Percentiles rank a stretch among this genome's conserved stretches.
These are phyloP conservation scores for Venusia cambrica DNA, from an alignment of 2,888 invertebrate species.

Conservation along the genomic window DNA sequence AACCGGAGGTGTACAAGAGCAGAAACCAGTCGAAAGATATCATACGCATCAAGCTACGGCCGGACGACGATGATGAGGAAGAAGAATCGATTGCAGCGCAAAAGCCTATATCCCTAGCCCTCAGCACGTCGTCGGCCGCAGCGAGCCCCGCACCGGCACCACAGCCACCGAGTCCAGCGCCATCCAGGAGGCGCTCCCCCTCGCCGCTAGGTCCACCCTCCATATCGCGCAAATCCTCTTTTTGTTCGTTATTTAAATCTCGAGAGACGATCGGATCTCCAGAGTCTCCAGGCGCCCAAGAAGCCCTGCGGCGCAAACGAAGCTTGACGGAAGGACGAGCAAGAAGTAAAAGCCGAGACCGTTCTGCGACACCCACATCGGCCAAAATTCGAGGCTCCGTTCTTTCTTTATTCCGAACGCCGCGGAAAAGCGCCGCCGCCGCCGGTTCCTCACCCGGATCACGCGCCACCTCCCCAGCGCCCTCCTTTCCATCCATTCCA, in stretches of 20 bases:
- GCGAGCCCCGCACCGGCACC: conserved; percentile 27
- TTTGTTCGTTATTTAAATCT: conserved; percentile 89
- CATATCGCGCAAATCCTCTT: conserved; percentile 89
- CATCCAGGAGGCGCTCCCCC: conserved; percentile 68
- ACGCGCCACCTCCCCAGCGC: conserved; percentile 57
- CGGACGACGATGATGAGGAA: conserved; percentile 86
- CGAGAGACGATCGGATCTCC: conserved; percentile 84
- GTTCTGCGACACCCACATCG: conserved; percentile 80
- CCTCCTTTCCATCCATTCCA: conserved; percentile 20
- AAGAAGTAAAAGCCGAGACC: conserved; percentile 85
- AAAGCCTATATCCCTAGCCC: conserved; percentile 83
- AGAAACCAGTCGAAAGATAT: conserved; percentile 60
- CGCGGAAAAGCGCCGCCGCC: conserved; percentile 55
- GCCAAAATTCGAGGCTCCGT: conserved; percentile 84
- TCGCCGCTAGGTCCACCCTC: conserved; percentile 83
- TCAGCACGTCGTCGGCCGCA: conserved; percentile 37
- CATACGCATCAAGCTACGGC: conserved; percentile 86
- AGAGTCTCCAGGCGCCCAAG: conserved; percentile 82
- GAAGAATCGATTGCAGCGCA: conserved; percentile 53
- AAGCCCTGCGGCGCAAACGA: conserved; percentile 61
- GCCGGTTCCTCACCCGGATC: conserved; percentile 60
- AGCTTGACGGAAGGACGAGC: conserved; percentile 75
- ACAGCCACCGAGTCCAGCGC: conserved; percentile 40
- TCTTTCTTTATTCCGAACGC: conserved; percentile 84
- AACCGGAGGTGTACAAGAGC: conserved; percentile 57